Percentiles rank a stretch among this genome's conserved stretches.
These are phyloP conservation scores for Andrena camellia DNA, from an alignment of 2,888 invertebrate genomes.

Conservation along the genomic window DNA sequence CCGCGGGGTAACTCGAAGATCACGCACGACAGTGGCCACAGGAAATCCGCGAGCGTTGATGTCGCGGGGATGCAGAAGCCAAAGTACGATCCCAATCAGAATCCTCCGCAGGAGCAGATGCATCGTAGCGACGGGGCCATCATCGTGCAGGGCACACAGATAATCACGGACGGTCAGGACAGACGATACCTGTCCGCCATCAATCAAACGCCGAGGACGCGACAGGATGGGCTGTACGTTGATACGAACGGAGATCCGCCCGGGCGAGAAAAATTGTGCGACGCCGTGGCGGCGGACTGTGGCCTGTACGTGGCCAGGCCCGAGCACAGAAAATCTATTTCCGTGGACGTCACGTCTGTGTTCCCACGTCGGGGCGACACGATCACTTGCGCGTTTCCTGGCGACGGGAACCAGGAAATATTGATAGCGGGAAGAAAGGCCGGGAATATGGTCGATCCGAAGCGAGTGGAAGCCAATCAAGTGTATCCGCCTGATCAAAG, in stretches of 20 bases:
- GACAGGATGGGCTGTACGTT: slow-evolving; percentile 83
- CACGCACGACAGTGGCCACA: slow-evolving; percentile 80
- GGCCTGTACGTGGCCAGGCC: slow-evolving; percentile 79
- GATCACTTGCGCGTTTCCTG: slow-evolving; percentile 81
- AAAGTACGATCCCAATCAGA: slow-evolving; percentile 63
- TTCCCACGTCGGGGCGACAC: slow-evolving; percentile 81
- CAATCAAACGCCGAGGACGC: slow-evolving; percentile 81
- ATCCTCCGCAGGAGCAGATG: slow-evolving; percentile 68
- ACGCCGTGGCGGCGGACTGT: slow-evolving; percentile 72
- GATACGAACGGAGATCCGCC: slow-evolving; percentile 79
- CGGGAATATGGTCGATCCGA: slow-evolving; percentile 72
- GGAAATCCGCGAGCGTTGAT: slow-evolving; percentile 79
- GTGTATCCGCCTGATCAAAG: slow-evolving; percentile 79
- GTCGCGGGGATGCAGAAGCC: slow-evolving; percentile 69
- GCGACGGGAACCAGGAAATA: slow-evolving; percentile 76
- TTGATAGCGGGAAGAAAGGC: slow-evolving; percentile 72
- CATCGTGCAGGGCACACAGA: slow-evolving; percentile 63
- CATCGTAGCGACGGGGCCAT: slow-evolving; percentile 73
- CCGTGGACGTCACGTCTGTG: slow-evolving; percentile 80
- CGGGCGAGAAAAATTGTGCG: slow-evolving; percentile 75
- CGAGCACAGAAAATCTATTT: slow-evolving; percentile 81
- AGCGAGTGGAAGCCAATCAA: slow-evolving; percentile 76
- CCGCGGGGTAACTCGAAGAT: slow-evolving; percentile 83
- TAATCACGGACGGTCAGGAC: slow-evolving; percentile 73
- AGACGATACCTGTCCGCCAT: slow-evolving; percentile 76